Percentiles rank a stretch among this genome's conserved stretches.
These are phyloP conservation scores for Nemurella pictetii DNA, from an alignment of 2,888 invertebrate species.

Conservation along the genomic window DNA sequence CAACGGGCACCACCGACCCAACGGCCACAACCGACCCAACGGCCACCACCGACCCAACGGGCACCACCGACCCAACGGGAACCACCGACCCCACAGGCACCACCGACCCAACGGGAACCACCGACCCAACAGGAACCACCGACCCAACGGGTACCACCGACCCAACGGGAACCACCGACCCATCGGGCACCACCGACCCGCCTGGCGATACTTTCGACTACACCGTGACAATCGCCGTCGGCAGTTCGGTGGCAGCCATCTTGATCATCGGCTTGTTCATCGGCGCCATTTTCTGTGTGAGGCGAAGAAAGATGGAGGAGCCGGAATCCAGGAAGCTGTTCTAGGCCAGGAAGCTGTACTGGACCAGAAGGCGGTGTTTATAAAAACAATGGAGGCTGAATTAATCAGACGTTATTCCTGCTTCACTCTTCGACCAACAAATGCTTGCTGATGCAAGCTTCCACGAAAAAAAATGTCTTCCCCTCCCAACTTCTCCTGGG, in stretches of 20 bases:
- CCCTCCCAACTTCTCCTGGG: too few relatives aligned
- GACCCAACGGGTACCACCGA: background rate
- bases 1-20: background rate
- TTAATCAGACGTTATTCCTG: too few relatives aligned
- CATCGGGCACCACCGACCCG: background rate
- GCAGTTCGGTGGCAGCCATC: background rate
- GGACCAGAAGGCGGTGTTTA: too few relatives aligned
- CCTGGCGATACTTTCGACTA: background rate
- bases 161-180: background rate
- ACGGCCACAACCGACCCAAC: background rate
- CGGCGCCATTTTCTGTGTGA: background rate
- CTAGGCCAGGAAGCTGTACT: background rate
- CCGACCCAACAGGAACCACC: background rate
- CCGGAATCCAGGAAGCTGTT: constrained; percentile 2
- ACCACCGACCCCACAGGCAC: constrained; percentile 5
- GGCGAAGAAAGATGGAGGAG: background rate
- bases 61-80: background rate
- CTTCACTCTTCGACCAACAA: too few relatives aligned
- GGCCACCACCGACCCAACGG: background rate
- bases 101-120: background rate
- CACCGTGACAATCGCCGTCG: background rate
- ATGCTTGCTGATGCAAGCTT: too few relatives aligned
- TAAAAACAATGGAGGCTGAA: too few relatives aligned
- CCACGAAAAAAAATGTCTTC: too few relatives aligned
- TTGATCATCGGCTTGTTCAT: background rate